Conservation (phyloP, 1,140 invertebrate species). For the Ylistrum balloti region DNA sequence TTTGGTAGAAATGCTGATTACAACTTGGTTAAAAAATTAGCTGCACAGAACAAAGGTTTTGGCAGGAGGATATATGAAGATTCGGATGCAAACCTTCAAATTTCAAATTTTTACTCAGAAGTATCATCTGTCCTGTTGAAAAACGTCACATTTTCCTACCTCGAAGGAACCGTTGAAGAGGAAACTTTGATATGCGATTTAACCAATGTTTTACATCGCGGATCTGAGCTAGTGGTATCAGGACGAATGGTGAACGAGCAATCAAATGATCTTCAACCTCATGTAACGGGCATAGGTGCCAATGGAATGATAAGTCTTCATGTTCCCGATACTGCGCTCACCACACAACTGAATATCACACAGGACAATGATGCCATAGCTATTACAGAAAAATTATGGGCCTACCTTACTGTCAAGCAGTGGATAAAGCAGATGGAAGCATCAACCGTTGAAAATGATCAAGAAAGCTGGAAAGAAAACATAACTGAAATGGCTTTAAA, state of each 20-base stretch:
- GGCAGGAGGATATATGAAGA: conserved; percentile 89
- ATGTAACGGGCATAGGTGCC: neutral
- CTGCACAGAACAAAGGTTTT: conserved; percentile 87
- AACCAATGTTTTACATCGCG: neutral
- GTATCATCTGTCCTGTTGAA: conserved; percentile 57
- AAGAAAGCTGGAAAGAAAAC: conserved; percentile 60
- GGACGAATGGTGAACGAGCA: neutral
- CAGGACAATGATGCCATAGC: conserved; percentile 82
- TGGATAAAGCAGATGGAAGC: conserved; percentile 83
- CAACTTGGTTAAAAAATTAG: conserved; percentile 86
- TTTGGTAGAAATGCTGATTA: conserved; percentile 89
- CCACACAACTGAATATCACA: conserved; percentile 81
- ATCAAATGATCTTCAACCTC: neutral
- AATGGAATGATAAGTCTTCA: neutral
- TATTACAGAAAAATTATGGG: conserved; percentile 87
- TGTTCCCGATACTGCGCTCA: conserved; percentile 42
- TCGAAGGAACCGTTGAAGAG: conserved; percentile 66
- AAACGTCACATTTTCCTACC: conserved; percentile 57
- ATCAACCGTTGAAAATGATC: conserved; percentile 47
- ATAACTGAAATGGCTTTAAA: conserved; percentile 69
- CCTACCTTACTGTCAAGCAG: conserved; percentile 87
- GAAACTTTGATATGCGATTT: neutral
- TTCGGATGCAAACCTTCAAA: conserved; percentile 87
- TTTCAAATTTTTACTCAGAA: conserved; percentile 85
- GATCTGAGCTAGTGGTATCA: neutral